A percentile compares a stretch with the other conserved stretches of the same genome.
Conservation (phyloP, 2,888 invertebrate species). For the Temnothorax unifasciatus region DNA sequence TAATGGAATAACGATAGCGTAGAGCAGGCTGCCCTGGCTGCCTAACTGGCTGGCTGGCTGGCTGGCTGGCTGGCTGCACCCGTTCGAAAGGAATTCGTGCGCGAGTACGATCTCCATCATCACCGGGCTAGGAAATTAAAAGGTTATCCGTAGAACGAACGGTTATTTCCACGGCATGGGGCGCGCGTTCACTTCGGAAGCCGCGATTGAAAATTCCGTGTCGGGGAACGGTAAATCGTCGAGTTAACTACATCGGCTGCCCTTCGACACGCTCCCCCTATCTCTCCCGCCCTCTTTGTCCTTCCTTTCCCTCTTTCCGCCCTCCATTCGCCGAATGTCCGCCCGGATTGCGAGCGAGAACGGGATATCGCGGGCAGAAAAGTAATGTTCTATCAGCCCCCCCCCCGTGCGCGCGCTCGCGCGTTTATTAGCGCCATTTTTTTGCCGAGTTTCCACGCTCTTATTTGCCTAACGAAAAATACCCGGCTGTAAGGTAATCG, state of each 20-base stretch:
- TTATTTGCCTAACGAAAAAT: slow-evolving; percentile 58
- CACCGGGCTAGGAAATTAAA: slow-evolving; percentile 50
- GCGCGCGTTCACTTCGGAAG: slow-evolving; percentile 39
- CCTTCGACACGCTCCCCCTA: slow-evolving; percentile 65
- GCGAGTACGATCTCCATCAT: slow-evolving; percentile 48
- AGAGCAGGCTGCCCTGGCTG: slow-evolving; percentile 6
- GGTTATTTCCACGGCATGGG: slow-evolving; percentile 47
- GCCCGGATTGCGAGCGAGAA: slow-evolving; percentile 25
- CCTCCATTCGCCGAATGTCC: slow-evolving; percentile 14
- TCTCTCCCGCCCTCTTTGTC: neutral
- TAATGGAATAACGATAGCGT: slow-evolving; percentile 52
- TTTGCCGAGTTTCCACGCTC: slow-evolving; percentile 36
- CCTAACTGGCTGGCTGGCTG: neutral
- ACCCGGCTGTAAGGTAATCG: slow-evolving; percentile 42
- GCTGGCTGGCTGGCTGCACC: slow-evolving; percentile 22
- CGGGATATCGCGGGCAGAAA: slow-evolving; percentile 38
- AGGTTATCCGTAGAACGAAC: slow-evolving; percentile 52
- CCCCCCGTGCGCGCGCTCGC: slow-evolving; percentile 1
- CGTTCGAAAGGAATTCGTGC: slow-evolving; percentile 53
- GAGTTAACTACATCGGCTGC: slow-evolving; percentile 60
- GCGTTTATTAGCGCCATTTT: slow-evolving; percentile 53
- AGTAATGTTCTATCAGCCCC: slow-evolving; percentile 38
- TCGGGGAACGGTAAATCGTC: slow-evolving; percentile 55
- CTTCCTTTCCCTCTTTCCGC: neutral
- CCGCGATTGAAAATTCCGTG: slow-evolving; percentile 58